Conservation (phyloP, 2,113 vertebrate genomes). For the Struthidea cinerea region DNA sequence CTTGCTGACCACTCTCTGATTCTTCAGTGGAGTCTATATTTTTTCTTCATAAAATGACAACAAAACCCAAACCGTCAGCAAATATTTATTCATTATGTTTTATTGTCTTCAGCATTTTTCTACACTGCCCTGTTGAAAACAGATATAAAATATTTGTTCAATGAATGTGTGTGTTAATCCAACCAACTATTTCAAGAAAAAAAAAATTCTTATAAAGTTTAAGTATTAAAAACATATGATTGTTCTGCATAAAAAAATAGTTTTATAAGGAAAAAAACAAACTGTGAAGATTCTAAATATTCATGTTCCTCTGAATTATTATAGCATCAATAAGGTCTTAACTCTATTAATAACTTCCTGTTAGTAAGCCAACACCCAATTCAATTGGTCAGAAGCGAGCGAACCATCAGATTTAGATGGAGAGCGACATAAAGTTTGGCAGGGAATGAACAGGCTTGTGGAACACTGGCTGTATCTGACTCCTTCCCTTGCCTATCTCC, state of each 20-base stretch:
- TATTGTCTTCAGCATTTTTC: background rate
- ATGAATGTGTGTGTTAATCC: background rate
- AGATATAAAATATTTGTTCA: background rate
- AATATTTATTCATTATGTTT: background rate
- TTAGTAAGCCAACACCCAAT: background rate
- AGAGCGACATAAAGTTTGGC: background rate
- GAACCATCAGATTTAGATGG: background rate
- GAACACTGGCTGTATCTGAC: background rate
- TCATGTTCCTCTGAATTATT: background rate
- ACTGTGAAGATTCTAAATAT: background rate
- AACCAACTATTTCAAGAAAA: background rate
- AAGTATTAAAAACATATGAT: background rate
- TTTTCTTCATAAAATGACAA: background rate
- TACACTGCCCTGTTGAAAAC: background rate
- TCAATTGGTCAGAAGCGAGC: background rate
- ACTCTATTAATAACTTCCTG: background rate
- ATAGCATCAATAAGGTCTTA: background rate
- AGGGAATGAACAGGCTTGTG: background rate
- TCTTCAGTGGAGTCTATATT: background rate
- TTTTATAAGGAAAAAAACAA: background rate
- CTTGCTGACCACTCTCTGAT: rapidly evolving
- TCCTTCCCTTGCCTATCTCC: background rate
- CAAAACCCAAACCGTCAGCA: background rate
- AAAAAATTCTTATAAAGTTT: background rate
- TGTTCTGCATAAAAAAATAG: background rate